phyloP scores from a whole-genome alignment of 2,888 invertebrate genomes.

The Limnephilus auricula region DNA sequence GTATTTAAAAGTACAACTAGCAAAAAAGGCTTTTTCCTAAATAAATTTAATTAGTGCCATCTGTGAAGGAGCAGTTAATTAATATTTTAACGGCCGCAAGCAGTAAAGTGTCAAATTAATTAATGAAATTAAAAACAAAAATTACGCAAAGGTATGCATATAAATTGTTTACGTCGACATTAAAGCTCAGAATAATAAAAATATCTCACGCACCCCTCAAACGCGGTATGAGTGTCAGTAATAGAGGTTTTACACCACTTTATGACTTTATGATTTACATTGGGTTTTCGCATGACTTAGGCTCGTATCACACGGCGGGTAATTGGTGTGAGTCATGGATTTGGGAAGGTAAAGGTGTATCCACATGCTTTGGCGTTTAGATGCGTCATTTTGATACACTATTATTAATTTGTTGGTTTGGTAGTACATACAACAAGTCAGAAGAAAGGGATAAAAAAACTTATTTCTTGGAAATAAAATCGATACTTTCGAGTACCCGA shows the following conservation, averaged over 20 bases:
- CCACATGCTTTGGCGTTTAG: not conserved
- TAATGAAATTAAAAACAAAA: not conserved
- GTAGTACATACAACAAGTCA: not conserved
- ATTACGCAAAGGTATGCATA: not conserved
- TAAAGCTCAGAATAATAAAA: not conserved
- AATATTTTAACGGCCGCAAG: not conserved
- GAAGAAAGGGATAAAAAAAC: not conserved
- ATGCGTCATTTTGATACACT: not conserved
- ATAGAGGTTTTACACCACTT: conserved; percentile 14
- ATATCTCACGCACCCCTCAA: not conserved
- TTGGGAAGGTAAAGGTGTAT: not conserved
- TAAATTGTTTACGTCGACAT: too few species aligned
- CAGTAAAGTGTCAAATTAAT: not conserved
- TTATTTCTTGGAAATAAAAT: too few species aligned
- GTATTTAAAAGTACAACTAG: too few species aligned
- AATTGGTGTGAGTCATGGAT: conserved; percentile 26
- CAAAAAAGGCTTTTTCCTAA: too few species aligned
- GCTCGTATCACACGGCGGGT: not conserved
- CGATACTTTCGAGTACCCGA: too few species aligned
- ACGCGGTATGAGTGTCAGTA: not conserved
- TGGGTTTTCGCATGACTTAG: conserved; percentile 31
- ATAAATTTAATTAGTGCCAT: too few species aligned
- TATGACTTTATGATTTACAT: conserved; percentile 26
- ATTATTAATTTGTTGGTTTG: not conserved
- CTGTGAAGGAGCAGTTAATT: not conserved